These are phyloP conservation scores for Psittacus erithacus DNA, from an alignment of 2,113 vertebrate species.

Conservation along the genomic window DNA sequence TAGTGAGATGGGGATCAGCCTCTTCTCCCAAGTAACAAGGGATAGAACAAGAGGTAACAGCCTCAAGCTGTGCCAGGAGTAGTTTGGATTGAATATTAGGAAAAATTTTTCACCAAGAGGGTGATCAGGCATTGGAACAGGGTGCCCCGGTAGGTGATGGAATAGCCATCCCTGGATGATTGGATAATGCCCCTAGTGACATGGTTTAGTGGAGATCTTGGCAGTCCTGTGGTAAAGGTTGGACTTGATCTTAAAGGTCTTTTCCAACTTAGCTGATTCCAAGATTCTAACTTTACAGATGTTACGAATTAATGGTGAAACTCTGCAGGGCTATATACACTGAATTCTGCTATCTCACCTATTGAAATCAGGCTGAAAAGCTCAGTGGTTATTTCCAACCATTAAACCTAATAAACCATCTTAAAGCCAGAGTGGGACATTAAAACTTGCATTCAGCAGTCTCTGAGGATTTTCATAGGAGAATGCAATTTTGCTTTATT, in stretches of 20 bases:
- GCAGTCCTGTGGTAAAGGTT: not conserved
- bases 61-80: not conserved
- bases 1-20: not conserved
- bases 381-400: not conserved
- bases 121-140: not conserved
- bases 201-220: not conserved
- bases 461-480: constrained; percentile 3
- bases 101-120: not conserved
- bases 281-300: not conserved
- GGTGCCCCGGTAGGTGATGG: not conserved
- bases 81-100: not conserved
- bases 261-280: not conserved
- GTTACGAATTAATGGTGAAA: constrained; percentile 4
- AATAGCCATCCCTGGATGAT: not conserved
- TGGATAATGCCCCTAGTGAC: not conserved
- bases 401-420: constrained; percentile 18
- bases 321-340: not conserved
- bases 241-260: not conserved
- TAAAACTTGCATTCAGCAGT: not conserved
- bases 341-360: not conserved
- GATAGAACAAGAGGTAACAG: not conserved
- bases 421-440: not conserved
- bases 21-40: not conserved
- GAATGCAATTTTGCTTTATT: not conserved
- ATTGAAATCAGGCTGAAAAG: not conserved